These are phyloP conservation scores for Atractosteus spatula DNA, from an alignment of 2,113 vertebrate species.

Conservation along the genomic window DNA sequence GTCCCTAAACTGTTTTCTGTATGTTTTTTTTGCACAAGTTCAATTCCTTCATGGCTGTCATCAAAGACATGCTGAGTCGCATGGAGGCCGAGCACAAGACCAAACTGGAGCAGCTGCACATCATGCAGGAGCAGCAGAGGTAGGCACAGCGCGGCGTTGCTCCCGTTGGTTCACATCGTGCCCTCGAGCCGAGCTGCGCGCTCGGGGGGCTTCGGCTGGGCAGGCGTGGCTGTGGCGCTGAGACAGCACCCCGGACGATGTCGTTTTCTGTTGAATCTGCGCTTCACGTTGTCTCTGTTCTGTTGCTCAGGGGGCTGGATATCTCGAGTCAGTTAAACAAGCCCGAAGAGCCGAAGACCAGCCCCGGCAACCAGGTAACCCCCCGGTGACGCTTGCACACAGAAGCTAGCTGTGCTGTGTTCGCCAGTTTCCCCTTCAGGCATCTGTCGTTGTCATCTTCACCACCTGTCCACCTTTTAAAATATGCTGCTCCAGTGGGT, in stretches of 20 bases:
- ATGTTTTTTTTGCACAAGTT: slow-evolving; percentile 68
- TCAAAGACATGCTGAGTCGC: slow-evolving; percentile 91
- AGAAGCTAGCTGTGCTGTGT: too few species aligned
- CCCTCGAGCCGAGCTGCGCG: too few species aligned
- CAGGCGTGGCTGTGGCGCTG: too few species aligned
- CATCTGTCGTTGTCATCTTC: too few species aligned
- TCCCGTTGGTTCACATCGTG: too few species aligned
- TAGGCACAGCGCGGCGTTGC: slow-evolving; percentile 31
- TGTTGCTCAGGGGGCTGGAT: slow-evolving; percentile 67
- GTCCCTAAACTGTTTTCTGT: not conserved
- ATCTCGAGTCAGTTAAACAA: slow-evolving; percentile 75
- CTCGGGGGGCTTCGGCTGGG: too few species aligned
- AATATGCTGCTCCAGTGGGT: too few species aligned
- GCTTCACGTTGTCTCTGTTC: not conserved
- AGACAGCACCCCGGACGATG: too few species aligned
- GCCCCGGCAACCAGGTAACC: slow-evolving; percentile 74
- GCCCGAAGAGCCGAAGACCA: slow-evolving; percentile 74
- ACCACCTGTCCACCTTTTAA: too few species aligned
- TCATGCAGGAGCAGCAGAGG: slow-evolving; percentile 98
- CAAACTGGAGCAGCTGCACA: slow-evolving; percentile 93
- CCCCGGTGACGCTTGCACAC: too few species aligned
- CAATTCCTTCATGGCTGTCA: slow-evolving; percentile 94
- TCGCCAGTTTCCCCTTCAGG: too few species aligned
- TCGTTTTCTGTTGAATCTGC: not conserved
- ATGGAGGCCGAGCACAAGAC: slow-evolving; percentile 95